Conservation (phyloP, 2,113 vertebrate genomes). For the Dicerorhinus sumatrensis region DNA sequence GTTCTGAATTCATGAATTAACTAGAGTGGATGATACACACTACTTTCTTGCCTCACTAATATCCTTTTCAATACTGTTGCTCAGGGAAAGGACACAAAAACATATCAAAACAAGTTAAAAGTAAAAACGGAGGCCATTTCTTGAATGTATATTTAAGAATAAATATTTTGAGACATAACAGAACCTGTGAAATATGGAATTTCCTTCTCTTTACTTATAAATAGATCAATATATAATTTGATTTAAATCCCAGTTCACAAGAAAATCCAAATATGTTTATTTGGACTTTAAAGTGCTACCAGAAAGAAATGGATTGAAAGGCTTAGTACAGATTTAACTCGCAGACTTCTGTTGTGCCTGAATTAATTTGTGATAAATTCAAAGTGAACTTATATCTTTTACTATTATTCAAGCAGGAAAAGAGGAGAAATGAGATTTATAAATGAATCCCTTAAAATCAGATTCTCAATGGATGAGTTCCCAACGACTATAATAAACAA, state of each 20-base stretch:
- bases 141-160: too few species aligned
- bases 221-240: not conserved
- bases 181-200: not conserved
- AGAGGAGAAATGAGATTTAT: not conserved
- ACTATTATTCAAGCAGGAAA: not conserved
- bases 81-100: too few species aligned
- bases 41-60: too few species aligned
- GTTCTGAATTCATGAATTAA: too few species aligned
- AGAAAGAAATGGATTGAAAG: not conserved
- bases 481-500: not conserved
- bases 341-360: not conserved
- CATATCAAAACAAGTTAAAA: too few species aligned
- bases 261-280: not conserved
- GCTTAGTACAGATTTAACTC: not conserved
- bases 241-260: not conserved
- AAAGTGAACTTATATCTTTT: not conserved
- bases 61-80: too few species aligned
- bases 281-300: not conserved
- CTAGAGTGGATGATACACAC: too few species aligned
- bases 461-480: not conserved
- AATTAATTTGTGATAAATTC: not conserved
- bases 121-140: too few species aligned
- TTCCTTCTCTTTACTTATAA: not conserved
- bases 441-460: conserved; percentile 3
- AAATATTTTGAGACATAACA: not conserved